Percentiles rank a stretch among this genome's conserved stretches.
phyloP scores from a whole-genome alignment of 2,888 invertebrate genomes.

The Litoditis marina region DNA sequence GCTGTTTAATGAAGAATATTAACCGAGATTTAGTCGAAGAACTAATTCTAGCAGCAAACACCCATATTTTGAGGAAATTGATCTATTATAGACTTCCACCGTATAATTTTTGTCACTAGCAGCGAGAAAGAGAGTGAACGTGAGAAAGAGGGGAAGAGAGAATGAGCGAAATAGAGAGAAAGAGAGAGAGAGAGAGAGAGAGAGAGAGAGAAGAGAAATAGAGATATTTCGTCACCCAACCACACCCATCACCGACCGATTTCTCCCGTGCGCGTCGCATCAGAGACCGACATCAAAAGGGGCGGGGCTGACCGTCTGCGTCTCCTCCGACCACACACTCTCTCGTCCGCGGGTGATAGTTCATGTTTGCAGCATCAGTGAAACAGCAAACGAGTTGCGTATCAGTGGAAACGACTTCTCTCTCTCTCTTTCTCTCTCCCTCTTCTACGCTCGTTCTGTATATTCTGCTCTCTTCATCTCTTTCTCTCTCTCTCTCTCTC shows the following conservation, averaged over 20 bases:
- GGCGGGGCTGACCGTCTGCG: conserved; percentile 3
- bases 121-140: conserved; percentile 8
- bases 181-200: conserved; percentile 8
- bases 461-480: not conserved
- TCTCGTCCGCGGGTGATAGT: too few species aligned
- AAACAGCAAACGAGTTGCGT: not conserved
- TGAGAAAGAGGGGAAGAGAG: conserved; percentile 3
- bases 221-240: not conserved
- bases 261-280: not conserved
- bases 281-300: conserved; percentile 15
- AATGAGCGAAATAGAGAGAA: conserved; percentile 1
- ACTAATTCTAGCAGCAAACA: too few species aligned
- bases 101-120: too few species aligned
- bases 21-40: too few species aligned
- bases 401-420: not conserved
- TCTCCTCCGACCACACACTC: conserved; percentile 3
- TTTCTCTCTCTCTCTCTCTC: conserved; percentile 1
- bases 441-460: not conserved
- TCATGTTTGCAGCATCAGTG: too few species aligned
- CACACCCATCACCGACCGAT: not conserved
- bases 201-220: not conserved
- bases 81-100: too few species aligned
- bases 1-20: too few species aligned
- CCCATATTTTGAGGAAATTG: too few species aligned
- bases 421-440: not conserved